These are phyloP conservation scores for Diplogasteroides magnus DNA, from an alignment of 1,140 invertebrate genomes.

Conservation along the genomic window DNA sequence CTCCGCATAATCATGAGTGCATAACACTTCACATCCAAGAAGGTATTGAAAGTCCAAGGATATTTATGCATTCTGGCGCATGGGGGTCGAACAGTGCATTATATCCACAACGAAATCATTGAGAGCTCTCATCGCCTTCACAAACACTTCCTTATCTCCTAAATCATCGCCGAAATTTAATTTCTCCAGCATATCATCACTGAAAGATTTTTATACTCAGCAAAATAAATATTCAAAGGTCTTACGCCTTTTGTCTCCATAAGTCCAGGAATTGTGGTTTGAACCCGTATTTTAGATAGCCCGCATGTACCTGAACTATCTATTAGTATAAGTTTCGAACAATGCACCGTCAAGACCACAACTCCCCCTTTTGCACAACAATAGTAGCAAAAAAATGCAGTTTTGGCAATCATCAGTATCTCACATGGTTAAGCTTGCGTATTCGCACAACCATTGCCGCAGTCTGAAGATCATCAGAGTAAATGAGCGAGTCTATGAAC, in stretches of 20 bases:
- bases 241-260: constrained; percentile 37
- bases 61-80: too few species aligned
- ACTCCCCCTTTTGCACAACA: background rate
- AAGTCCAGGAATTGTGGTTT: constrained; percentile 50
- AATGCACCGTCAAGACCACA: constrained; percentile 34
- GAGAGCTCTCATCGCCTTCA: constrained; percentile 27
- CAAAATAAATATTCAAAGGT: constrained; percentile 19
- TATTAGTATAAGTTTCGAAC: constrained; percentile 37
- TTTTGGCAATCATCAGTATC: background rate
- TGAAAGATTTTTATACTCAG: constrained; percentile 3
- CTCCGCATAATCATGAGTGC: too few species aligned
- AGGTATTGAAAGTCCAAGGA: too few species aligned
- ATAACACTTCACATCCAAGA: too few species aligned
- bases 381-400: background rate
- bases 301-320: constrained; percentile 36
- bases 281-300: constrained; percentile 41
- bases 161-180: constrained; percentile 1
- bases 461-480: too few species aligned
- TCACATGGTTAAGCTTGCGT: background rate
- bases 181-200: constrained; percentile 17
- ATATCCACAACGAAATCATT: constrained; percentile 26
- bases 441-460: background rate
- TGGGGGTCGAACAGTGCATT: too few species aligned
- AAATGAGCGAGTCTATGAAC: constrained; percentile 1
- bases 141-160: constrained; percentile 22